Evolutionary conservation across 2,797 vertebrate genomes (phyloP), one percentile per base, ranked within the genome.

Genomic region (Coranthus polyacanthus): DNA sequence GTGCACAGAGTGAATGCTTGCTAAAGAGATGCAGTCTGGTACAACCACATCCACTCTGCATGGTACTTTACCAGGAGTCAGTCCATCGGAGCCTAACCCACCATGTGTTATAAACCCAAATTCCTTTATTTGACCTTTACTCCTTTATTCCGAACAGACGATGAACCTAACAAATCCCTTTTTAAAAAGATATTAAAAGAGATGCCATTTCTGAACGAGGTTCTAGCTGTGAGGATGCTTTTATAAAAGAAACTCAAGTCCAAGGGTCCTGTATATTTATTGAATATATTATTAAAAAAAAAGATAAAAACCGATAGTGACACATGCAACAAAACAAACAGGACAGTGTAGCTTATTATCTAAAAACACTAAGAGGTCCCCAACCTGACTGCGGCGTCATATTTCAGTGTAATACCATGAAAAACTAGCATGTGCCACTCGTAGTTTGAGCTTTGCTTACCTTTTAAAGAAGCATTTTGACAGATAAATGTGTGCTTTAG

Each of bases 221-320:
- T 72, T 78, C 62, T 34, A 53, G 37, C 34, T 82, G 39, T 75
- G 29, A 83, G 42, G 59, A 75, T 61, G 52, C 59, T 82, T 89
- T 84, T 83, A 78, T 78, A 63, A 75, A 79, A 75, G 71, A 69
- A 62, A 66, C 42, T 42, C 29, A 24, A 57, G 44, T 76, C 49
- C 45, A 77, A 61, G 5, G 59, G 81, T 82, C 79, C 75, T 89
- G 88, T 89, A 84, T 92, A 91, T 93, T 93, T 91, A 92, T 92
- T 92, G 81, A 92, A 88, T 75, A 87, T 81, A 79, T 82, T 79
- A 80, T 89, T 75, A 59, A 87, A 79, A 76, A 85, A 55, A 62
- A 72, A 75, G 22, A 29, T 39, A 11, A 6, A 8, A 22, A 20
- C 26, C 67, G n/a, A 63, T 67, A 72, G 60, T 68, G 70, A 83